Base-by-base conservation (phyloP, 2,797 vertebrate genomes). In the Lepilemur septentrionalis region DNA sequence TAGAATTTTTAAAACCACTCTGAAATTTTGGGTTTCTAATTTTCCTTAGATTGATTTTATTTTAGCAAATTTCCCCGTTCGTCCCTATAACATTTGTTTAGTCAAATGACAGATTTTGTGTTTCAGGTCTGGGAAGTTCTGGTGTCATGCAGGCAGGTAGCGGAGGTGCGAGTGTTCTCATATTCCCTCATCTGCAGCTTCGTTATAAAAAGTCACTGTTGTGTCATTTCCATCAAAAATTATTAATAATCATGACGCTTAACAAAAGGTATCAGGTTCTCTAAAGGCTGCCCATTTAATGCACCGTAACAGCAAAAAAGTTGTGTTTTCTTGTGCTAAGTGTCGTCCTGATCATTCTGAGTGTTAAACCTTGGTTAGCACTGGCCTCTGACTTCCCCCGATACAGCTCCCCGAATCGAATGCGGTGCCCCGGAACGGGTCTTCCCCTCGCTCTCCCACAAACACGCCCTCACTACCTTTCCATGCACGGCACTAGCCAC, bases 401-500 rank as follows among this genome's bases (percentile, higher is more conserved):
- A 38, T 8, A 8, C 1, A 4, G 7, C 35, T 78, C 25, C 9
- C 12, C 8, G 50, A 57, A 35, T 23, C 57, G 32, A 0, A 23
- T 2, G 28, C 38, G 0, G 18, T 1, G 15, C 48, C 2, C 0
- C 15, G 48, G 84, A 2, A 7, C 72, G 15, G 17, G 1, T 3
- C 5, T 13, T 20, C 10, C 20, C 3, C 22, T 13, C 5, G 11
- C 25, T 10, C 17, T n/a, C 15, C 20, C 1, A 0, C 2, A 15
- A 20, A 8, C 20, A 1, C 0, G 14, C 5, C 52, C 46, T 69
- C 48, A 1, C 13, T 1, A 0, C 38, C 87, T n/a, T 32, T 12
- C 17, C 61, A 0, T 13, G 43, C 2, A 0, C 14, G 30, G 4
- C 3, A 0, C 25, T 17, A 0, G 82, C 17, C 0, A 0, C 4